A percentile compares a stretch with the other conserved stretches of the same genome.
phyloP scores from a whole-genome alignment of 1,140 invertebrate genomes.

The Semibalanus balanoides region DNA sequence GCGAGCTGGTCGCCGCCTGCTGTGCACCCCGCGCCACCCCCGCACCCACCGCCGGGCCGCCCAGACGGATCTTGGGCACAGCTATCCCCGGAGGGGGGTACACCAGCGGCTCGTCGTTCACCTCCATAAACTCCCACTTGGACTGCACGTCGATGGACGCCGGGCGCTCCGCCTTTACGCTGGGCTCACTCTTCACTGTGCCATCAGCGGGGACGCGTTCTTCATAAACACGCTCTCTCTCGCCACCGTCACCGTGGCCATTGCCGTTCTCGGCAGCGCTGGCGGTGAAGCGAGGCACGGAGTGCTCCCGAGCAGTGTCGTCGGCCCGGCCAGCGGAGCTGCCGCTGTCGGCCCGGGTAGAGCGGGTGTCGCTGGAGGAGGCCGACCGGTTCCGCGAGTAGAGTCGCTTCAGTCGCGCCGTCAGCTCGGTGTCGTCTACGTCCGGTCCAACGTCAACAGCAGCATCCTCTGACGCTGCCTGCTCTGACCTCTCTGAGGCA shows the following conservation, averaged over 20 bases:
- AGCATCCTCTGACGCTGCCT: no score
- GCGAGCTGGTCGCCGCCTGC: not conserved
- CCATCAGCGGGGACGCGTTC: not conserved
- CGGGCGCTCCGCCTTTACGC: not conserved
- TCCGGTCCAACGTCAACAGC: not conserved
- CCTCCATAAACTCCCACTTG: not conserved
- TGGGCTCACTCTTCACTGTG: not conserved
- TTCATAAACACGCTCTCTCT: no score
- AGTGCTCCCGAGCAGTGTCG: no score
- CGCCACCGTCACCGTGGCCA: not conserved
- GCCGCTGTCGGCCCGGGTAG: not conserved
- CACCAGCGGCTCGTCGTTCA: not conserved
- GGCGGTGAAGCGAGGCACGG: no score
- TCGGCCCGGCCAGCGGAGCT: not conserved
- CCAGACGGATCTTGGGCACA: not conserved
- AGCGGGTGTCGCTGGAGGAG: not conserved
- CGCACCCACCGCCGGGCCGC: no score
- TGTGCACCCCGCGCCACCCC: not conserved
- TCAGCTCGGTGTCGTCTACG: not conserved
- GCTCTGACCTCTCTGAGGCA: not conserved
- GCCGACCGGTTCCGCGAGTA: not conserved
- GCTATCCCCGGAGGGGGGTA: not conserved
- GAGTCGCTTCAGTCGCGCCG: not conserved
- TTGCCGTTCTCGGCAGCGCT: not conserved
- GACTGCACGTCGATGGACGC: no score